Conservation (phyloP, 1,140 invertebrate genomes). For the silkworm (Bombyx mori) region DNA sequence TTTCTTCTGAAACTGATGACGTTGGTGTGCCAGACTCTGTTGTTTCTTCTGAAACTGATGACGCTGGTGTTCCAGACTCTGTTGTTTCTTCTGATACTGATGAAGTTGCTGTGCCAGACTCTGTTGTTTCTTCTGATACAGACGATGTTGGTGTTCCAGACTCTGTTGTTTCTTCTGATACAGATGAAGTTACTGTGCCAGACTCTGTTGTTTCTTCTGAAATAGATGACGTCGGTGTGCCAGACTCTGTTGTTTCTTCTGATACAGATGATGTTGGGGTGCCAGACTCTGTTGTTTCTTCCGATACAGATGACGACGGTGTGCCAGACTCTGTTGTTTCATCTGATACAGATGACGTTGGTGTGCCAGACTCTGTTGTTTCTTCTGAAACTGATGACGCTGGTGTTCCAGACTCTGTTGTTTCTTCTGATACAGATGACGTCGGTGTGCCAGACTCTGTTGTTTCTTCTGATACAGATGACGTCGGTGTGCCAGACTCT, state of each 20-base stretch:
- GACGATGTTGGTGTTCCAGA: constrained; percentile 10
- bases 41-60: background rate
- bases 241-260: constrained; percentile 6
- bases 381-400: constrained; percentile 3
- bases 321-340: constrained; percentile 10
- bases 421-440: constrained; percentile 19
- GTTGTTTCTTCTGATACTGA: background rate
- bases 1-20: background rate
- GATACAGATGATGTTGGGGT: background rate
- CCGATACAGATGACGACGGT: too few species aligned
- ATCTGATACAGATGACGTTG: constrained; percentile 14
- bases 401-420: constrained; percentile 6
- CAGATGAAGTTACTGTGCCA: constrained; percentile 6
- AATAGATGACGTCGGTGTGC: background rate
- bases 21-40: background rate
- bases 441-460: constrained; percentile 7
- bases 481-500: constrained; percentile 12
- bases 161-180: constrained; percentile 11
- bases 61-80: background rate
- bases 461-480: constrained; percentile 2
- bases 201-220: background rate
- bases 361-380: constrained; percentile 11
- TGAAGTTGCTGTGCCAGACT: background rate
- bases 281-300: too few species aligned
- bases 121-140: constrained; percentile 4